Evolutionary conservation across 2,797 vertebrate species (phyloP).

Genomic region (Brachyrhaphis roseni): DNA sequence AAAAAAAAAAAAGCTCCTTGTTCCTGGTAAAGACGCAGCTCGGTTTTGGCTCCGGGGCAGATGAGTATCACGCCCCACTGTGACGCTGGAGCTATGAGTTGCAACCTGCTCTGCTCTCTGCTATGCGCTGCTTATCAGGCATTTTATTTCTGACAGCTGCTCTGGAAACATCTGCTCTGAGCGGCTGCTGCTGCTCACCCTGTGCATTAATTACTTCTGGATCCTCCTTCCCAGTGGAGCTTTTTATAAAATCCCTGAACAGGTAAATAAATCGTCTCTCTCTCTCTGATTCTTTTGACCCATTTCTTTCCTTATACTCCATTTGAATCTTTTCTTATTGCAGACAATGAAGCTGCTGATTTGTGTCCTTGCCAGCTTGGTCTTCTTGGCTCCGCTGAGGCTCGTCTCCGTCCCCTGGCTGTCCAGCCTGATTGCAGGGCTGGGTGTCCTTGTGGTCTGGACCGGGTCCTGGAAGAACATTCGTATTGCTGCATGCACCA

Average conservation of each 20-base stretch:
- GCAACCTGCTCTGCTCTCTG: constrained; percentile 41
- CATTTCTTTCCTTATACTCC: background rate
- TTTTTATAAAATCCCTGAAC: background rate
- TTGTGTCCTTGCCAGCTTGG: constrained; percentile 50
- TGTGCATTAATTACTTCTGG: background rate
- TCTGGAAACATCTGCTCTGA: constrained; percentile 15
- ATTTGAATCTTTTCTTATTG: constrained; percentile 12
- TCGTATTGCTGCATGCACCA: constrained; percentile 77
- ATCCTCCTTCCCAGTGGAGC: background rate
- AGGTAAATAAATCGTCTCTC: constrained; percentile 28
- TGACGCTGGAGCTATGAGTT: constrained; percentile 52
- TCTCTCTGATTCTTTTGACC: background rate
- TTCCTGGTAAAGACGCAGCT: background rate
- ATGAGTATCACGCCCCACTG: constrained; percentile 6
- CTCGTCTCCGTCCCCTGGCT: constrained; percentile 77
- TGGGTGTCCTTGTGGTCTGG: constrained; percentile 76
- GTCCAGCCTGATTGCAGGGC: constrained; percentile 76
- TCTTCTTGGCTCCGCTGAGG: constrained; percentile 70
- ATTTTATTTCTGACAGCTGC: constrained; percentile 25
- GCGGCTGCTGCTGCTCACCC: constrained; percentile 4
- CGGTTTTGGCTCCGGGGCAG: background rate
- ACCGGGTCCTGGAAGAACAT: constrained; percentile 81
- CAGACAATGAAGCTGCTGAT: constrained; percentile 56
- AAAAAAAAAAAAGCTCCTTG: background rate
- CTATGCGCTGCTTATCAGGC: constrained; percentile 12